Conservation (phyloP, 1,140 invertebrate species). For the Gonioctena quinquepunctata region DNA sequence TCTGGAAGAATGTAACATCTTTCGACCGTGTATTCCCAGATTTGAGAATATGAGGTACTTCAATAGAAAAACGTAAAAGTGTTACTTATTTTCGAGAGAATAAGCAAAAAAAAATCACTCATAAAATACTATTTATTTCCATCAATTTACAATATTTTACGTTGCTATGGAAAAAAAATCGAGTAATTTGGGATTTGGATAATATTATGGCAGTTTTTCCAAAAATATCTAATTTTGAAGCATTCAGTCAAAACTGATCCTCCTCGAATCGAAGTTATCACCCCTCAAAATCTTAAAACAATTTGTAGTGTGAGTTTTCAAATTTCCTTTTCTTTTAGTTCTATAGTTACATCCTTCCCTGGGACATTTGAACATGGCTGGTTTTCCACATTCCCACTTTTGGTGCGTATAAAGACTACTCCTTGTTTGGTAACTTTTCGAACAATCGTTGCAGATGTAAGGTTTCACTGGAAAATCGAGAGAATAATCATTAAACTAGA, state of each 20-base stretch:
- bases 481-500: neutral
- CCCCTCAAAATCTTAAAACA: neutral
- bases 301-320: neutral
- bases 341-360: conserved; percentile 59
- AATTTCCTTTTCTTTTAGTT: conserved; percentile 46
- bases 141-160: neutral
- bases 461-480: neutral
- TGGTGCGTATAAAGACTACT: conserved; percentile 55
- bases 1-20: too few species aligned
- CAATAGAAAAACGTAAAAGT: too few species aligned
- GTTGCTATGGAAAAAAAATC: neutral
- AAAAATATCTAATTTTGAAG: neutral
- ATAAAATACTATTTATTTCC: neutral
- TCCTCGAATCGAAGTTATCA: neutral
- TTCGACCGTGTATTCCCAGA: too few species aligned
- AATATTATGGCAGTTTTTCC: too few species aligned
- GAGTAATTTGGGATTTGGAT: too few species aligned
- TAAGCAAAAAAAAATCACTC: too few species aligned
- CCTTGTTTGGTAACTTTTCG: conserved; percentile 41
- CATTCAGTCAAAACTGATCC: neutral
- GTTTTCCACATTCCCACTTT: conserved; percentile 60
- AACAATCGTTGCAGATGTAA: conserved; percentile 23
- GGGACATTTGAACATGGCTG: conserved; percentile 59
- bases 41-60: too few species aligned
- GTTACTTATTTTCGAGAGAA: too few species aligned